Base-by-base conservation (phyloP, 2,797 vertebrate species). In the Parotocinclus haroldoi region DNA sequence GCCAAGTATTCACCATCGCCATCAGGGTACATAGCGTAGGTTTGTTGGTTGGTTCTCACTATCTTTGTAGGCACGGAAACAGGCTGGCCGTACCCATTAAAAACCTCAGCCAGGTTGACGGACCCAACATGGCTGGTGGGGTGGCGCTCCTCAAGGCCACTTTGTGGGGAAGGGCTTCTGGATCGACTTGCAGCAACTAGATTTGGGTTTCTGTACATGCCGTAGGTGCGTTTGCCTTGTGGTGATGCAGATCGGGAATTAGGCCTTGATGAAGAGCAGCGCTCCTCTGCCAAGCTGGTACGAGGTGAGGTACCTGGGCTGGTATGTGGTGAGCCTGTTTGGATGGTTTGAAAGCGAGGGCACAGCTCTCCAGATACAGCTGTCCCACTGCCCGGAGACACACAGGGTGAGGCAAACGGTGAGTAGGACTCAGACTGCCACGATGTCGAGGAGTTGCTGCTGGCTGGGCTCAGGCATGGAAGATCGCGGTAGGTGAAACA, bases 391-490 rank as follows among this genome's bases (percentile, higher is more conserved):
- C 95, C 94, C 80, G 96, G 96, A 75, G 97, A 99, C 84, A 99
- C 95, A 46, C 97, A 99, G 64, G 96, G 97, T 53, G 97, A 99
- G 0, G 95, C 92, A 90, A 92, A 97, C 80, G 97, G 97, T 76
- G 97, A 99, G 84, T 93, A 94, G 84, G 81, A 95, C 90, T 99
- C 96, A 42, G 97, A 99, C 87, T 98, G 92, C 93, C 96, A 99
- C 90, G 96, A 98, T 90, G 96, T 90, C 84, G 97, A 99, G 68
- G 97, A 99, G 84, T 95, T 96, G 84, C 96, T 98, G 89, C 95
- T 98, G 87, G 94, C 95, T 0, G 97, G 97, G 82, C 97, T 99
- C 88, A 98, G 88, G 92, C 96, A 99, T 91, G 91, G 92, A 50
- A 95, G 93, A 86, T 98, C 96, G 58, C 97, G 92, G 86, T 97